Conservation (phyloP, 30 jellyfish, hydroid and myxozoan species). For the Pelagia noctiluca region DNA sequence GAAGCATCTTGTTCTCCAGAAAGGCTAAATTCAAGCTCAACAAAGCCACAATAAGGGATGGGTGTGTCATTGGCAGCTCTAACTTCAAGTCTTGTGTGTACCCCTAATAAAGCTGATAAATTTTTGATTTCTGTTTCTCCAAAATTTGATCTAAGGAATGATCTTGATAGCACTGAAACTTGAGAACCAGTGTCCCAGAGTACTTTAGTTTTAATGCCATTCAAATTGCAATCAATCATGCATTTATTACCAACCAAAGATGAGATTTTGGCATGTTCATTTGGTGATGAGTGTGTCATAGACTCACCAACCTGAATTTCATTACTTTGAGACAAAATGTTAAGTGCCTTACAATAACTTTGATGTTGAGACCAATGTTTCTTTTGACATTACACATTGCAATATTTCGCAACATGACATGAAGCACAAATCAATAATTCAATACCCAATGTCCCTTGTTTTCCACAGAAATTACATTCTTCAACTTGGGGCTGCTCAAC, state of each 20-base stretch:
- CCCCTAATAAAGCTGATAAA: slow-evolving; percentile 2
- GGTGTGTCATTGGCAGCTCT: slow-evolving; percentile 53
- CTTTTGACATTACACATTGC: slow-evolving; percentile 31
- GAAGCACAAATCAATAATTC: slow-evolving; percentile 11
- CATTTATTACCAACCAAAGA: slow-evolving; percentile 40
- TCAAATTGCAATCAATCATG: slow-evolving; percentile 34
- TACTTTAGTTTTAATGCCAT: slow-evolving; percentile 8
- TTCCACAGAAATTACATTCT: slow-evolving; percentile 46
- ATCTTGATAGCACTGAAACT: slow-evolving; percentile 13
- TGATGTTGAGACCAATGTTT: slow-evolving; percentile 32
- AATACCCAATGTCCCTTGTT: slow-evolving; percentile 9
- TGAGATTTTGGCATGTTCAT: slow-evolving; percentile 26
- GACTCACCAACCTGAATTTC: background rate
- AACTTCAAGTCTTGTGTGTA: slow-evolving; percentile 39
- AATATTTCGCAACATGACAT: slow-evolving; percentile 16
- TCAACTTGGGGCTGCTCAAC: slow-evolving; percentile 44
- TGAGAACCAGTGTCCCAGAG: slow-evolving; percentile 55
- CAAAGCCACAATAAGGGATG: slow-evolving; percentile 38
- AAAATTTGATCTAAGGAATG: slow-evolving; percentile 11
- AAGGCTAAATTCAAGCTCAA: slow-evolving; percentile 23
- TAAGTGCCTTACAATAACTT: slow-evolving; percentile 29
- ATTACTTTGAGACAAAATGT: slow-evolving; percentile 9
- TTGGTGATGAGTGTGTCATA: slow-evolving; percentile 28
- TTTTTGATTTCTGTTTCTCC: slow-evolving; percentile 7
- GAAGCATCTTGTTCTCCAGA: slow-evolving; percentile 24